Conservation (phyloP, 2,888 invertebrate species). For the Drosophila melanosoma region DNA sequence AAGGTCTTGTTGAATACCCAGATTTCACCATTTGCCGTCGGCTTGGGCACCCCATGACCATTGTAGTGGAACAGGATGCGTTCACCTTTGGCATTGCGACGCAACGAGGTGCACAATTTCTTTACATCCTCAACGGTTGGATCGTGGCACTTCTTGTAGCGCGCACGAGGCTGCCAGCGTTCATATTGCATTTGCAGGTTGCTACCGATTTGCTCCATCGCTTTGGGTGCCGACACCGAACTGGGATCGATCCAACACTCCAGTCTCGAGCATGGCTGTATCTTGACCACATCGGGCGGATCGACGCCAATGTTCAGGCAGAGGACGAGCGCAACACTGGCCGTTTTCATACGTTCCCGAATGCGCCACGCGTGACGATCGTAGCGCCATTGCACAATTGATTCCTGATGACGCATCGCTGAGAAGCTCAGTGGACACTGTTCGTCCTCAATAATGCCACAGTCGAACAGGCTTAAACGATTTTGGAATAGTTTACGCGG, state of each 20-base stretch:
- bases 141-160: conserved; percentile 98
- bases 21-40: conserved; percentile 98
- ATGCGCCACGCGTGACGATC: conserved; percentile 94
- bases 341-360: conserved; percentile 99
- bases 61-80: conserved; percentile 99
- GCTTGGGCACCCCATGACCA: conserved; percentile 99
- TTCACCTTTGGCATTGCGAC: conserved; percentile 99
- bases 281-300: conserved; percentile 99
- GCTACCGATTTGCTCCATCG: conserved; percentile 95
- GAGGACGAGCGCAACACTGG: conserved; percentile 98
- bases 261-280: conserved; percentile 96
- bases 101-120: conserved; percentile 96
- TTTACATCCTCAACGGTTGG: conserved; percentile 99
- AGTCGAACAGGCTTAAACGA: not conserved
- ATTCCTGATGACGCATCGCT: conserved; percentile 88
- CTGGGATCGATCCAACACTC: conserved; percentile 99
- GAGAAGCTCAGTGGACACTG: conserved; percentile 77
- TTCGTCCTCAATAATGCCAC: conserved; percentile 21
- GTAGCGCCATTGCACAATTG: conserved; percentile 88
- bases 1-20: conserved; percentile 99
- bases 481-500: not conserved
- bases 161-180: conserved; percentile 98
- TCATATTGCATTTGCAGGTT: conserved; percentile 98
- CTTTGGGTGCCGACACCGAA: conserved; percentile 94
- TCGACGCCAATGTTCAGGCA: conserved; percentile 99